A percentile compares a stretch with the other conserved stretches of the same genome.
These are phyloP conservation scores for Nephrotoma guestfalica DNA, from an alignment of 2,888 invertebrate genomes.

Conservation along the genomic window DNA sequence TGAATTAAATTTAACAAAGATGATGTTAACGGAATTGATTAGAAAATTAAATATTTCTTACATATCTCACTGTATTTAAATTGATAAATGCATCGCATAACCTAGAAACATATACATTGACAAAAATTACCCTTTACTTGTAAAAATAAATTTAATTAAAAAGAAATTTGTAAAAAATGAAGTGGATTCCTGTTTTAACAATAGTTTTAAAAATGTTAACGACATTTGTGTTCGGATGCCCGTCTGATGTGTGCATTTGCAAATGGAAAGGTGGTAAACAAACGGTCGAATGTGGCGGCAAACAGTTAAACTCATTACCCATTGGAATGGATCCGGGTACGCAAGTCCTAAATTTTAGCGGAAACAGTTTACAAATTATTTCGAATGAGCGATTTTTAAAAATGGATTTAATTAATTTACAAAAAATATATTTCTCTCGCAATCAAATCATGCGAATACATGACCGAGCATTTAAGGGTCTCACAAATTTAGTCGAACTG, in stretches of 20 bases:
- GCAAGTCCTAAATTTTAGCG: constrained; percentile 73
- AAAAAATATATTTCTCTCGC: constrained; percentile 67
- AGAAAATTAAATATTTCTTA: background rate
- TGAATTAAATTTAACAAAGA: background rate
- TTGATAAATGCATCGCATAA: background rate
- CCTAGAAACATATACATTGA: background rate
- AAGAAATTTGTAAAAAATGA: background rate
- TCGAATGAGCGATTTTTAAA: constrained; percentile 65
- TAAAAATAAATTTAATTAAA: background rate
- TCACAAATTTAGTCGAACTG: constrained; percentile 76
- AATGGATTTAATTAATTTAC: constrained; percentile 67
- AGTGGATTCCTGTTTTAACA: constrained; percentile 2
- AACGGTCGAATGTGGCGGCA: constrained; percentile 74
- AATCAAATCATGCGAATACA: constrained; percentile 68
- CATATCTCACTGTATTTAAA: background rate
- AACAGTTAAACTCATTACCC: constrained; percentile 61
- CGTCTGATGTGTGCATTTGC: constrained; percentile 60
- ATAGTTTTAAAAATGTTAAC: constrained; percentile 5
- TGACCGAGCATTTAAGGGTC: constrained; percentile 64
- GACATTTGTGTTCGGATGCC: constrained; percentile 35
- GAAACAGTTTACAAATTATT: constrained; percentile 66
- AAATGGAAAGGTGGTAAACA: constrained; percentile 90
- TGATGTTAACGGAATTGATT: background rate
- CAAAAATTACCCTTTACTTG: background rate
- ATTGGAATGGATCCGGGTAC: constrained; percentile 68